Conservation (phyloP, 2,888 invertebrate genomes). For the Molorchus minor region DNA sequence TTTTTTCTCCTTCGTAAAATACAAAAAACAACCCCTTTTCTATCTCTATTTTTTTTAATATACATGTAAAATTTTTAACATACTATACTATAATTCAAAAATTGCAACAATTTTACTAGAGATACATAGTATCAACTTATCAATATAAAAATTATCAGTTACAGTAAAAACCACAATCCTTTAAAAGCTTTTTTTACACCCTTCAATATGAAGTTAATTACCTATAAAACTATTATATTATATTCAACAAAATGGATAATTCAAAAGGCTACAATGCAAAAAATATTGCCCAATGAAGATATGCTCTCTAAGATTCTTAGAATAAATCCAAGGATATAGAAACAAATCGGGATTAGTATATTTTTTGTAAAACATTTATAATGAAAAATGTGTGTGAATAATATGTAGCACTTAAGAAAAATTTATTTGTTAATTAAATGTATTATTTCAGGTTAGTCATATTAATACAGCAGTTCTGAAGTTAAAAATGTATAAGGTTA, state of each 20-base stretch:
- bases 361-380: no score
- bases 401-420: no score
- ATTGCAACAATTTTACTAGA: conserved; percentile 64
- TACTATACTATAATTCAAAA: conserved; percentile 57
- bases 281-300: neutral
- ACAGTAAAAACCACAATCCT: conserved; percentile 42
- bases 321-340: conserved; percentile 25
- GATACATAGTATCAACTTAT: conserved; percentile 65
- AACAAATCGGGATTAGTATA: conserved; percentile 4
- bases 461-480: neutral
- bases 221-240: conserved; percentile 31
- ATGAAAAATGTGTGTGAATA: no score
- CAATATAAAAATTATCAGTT: conserved; percentile 45
- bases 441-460: no score
- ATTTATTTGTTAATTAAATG: no score
- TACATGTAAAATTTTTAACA: conserved; percentile 39
- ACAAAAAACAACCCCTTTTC: no score
- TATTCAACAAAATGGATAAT: conserved; percentile 11
- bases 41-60: conserved; percentile 23
- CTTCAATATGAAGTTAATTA: conserved; percentile 59
- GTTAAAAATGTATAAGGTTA: neutral
- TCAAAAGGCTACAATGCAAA: conserved; percentile 1
- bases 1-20: no score
- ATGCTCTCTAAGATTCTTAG: conserved; percentile 26
- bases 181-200: conserved; percentile 42